Percentiles rank a stretch among this genome's conserved stretches.
Evolutionary conservation across 37 sponge, comb jelly and placozoan species (phyloP).

Genomic region (Halisarca cf. caerulea): DNA sequence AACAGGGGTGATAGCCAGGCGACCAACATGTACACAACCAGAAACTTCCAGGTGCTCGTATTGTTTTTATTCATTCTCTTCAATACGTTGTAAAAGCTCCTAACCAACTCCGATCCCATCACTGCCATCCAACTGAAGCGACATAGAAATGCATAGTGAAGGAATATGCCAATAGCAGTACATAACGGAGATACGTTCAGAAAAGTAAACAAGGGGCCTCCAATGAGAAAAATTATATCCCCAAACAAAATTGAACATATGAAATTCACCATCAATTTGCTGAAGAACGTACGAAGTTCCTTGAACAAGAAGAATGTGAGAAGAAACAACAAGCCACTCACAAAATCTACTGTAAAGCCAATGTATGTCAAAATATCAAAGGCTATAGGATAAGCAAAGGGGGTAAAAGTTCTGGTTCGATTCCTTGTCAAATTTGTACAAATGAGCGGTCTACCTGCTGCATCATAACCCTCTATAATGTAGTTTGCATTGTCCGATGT

Average conservation of each 20-base stretch:
- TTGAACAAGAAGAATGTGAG: conserved; percentile 53
- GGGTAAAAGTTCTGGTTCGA: no score
- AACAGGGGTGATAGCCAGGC: conserved; percentile 52
- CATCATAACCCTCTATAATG: neutral
- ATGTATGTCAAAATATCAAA: conserved; percentile 42
- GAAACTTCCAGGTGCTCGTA: neutral
- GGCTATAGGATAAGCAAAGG: neutral
- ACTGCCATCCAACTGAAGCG: conserved; percentile 57
- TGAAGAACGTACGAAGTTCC: conserved; percentile 49
- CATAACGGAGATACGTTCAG: conserved; percentile 18
- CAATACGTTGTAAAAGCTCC: neutral
- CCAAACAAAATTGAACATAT: conserved; percentile 11
- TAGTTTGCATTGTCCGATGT: neutral
- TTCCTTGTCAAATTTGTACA: conserved; percentile 38
- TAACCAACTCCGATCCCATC: conserved; percentile 16
- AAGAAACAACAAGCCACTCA: conserved; percentile 31
- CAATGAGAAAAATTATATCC: conserved; percentile 37
- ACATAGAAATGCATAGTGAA: conserved; percentile 49
- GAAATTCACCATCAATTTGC: conserved; percentile 53
- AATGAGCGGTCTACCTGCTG: conserved; percentile 4
- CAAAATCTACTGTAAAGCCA: conserved; percentile 49
- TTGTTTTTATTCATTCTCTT: neutral
- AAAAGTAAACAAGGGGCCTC: neutral
- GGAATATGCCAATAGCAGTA: conserved; percentile 18
- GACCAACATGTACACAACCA: conserved; percentile 14